Base-by-base conservation (phyloP, 1,140 invertebrate genomes). In the Triops cancriformis region DNA sequence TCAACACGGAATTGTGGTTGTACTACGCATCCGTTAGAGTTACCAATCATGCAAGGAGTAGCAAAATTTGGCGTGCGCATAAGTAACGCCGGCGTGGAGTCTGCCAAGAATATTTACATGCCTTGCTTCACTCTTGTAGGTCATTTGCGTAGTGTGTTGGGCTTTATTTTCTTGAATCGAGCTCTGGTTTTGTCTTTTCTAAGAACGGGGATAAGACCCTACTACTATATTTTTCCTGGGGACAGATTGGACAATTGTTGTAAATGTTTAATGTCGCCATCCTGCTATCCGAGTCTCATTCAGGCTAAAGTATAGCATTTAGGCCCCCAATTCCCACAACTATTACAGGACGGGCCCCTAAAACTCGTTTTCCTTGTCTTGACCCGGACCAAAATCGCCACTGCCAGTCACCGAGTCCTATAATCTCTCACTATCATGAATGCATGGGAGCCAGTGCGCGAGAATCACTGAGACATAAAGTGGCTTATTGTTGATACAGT, bases 191-290 rank as follows among this genome's bases (percentile, higher is more conserved):
- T 64, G 51, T 18, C 0, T 64, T 64, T 64, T 18, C 51, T 64
- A 6, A 18, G 2, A 37, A 7, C 51, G 14, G 14, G 18, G 23
- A 64, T n/a, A 64, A 11, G n/a, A 18, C 45, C 10, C 31, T 37
- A 7, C 31, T 37, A 2, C 2, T 37, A 14, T 64, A 18, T 64
- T 64, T n/a, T 64, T 64, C 3, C 51, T 23, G 51, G 18, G 18
- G 51, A 64, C 51, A 64, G 51, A 64, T 64, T n/a, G 51, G 51
- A 64, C 51, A 64, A 64, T 64, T 6, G 51, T 64, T 64, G 51
- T 64, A 64, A 64, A 64, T 64, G 23, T 64, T 64, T 64, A 64
- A 64, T 64, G 51, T n/a, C 51, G 9, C 51, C 51, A 10, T 64
- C 51, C 51, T 37, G 31, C 31, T 37, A 37, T 37, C 31, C 14